Evolutionary conservation across 2,113 vertebrate genomes (phyloP).

Genomic region (Myiozetetes cayanensis): DNA sequence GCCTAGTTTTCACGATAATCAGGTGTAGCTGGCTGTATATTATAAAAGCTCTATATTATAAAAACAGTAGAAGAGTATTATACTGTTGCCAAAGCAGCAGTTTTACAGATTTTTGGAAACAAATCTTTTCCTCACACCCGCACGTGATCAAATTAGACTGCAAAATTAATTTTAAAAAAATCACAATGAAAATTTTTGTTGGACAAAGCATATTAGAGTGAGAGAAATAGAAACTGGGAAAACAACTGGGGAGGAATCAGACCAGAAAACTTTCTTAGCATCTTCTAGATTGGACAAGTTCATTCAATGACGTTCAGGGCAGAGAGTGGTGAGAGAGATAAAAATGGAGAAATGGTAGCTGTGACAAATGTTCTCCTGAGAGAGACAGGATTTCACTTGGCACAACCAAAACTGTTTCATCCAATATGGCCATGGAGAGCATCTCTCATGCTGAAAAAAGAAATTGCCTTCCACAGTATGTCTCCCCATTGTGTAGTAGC

Average conservation of each 20-base stretch:
- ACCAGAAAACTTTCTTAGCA: background rate
- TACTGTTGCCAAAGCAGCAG: background rate
- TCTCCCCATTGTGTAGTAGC: background rate
- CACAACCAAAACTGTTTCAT: background rate
- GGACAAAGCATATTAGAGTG: background rate
- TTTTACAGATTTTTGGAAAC: conserved; percentile 9
- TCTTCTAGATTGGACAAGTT: background rate
- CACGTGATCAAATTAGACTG: background rate
- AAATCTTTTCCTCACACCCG: background rate
- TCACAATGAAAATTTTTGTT: background rate
- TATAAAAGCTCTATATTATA: background rate
- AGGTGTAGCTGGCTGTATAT: background rate
- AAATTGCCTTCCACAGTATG: background rate
- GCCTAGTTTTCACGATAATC: background rate
- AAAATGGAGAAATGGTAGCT: background rate
- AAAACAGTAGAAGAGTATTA: background rate
- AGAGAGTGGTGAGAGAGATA: background rate
- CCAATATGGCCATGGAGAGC: background rate
- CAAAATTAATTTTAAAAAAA: background rate
- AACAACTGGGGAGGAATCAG: background rate
- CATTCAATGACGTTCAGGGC: background rate
- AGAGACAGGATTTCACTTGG: background rate
- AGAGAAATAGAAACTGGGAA: background rate
- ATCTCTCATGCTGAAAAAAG: background rate
- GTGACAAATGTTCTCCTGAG: background rate